A percentile compares a stretch with the other conserved stretches of the same genome.
Conservation (phyloP, 2,113 vertebrate genomes). For the Antennarius striatus region DNA sequence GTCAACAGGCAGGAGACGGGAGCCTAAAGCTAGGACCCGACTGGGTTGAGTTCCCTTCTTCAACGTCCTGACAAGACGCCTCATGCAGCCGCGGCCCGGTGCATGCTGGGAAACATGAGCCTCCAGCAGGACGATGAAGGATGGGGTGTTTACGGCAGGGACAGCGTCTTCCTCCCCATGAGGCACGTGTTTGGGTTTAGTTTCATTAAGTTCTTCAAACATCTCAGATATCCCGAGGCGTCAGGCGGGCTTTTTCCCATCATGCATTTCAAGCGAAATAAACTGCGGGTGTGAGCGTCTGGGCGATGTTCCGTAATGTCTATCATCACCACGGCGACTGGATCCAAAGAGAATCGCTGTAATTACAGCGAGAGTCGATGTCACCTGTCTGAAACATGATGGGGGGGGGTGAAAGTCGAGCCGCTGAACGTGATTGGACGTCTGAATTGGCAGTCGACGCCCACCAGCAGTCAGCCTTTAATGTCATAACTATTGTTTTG, state of each 20-base stretch:
- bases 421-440: constrained; percentile 17
- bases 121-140: too few species aligned
- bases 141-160: too few species aligned
- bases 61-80: too few species aligned
- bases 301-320: constrained; percentile 1
- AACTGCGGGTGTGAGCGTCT: not conserved
- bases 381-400: constrained; percentile 30
- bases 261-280: not conserved
- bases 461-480: constrained; percentile 39
- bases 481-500: constrained; percentile 71
- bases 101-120: too few species aligned
- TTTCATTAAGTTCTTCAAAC: too few species aligned
- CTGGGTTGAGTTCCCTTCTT: too few species aligned
- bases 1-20: too few species aligned
- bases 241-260: not conserved
- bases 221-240: too few species aligned
- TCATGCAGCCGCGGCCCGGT: too few species aligned
- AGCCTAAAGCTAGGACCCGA: too few species aligned
- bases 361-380: constrained; percentile 50
- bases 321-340: constrained; percentile 17
- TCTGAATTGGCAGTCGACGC: constrained; percentile 43
- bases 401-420: constrained; percentile 29
- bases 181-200: too few species aligned
- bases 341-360: constrained; percentile 24
- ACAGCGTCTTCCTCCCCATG: too few species aligned